Percentiles rank a stretch among this genome's conserved stretches.
Conservation (phyloP, 2,888 invertebrate species). For the Tiliacea aurago region DNA sequence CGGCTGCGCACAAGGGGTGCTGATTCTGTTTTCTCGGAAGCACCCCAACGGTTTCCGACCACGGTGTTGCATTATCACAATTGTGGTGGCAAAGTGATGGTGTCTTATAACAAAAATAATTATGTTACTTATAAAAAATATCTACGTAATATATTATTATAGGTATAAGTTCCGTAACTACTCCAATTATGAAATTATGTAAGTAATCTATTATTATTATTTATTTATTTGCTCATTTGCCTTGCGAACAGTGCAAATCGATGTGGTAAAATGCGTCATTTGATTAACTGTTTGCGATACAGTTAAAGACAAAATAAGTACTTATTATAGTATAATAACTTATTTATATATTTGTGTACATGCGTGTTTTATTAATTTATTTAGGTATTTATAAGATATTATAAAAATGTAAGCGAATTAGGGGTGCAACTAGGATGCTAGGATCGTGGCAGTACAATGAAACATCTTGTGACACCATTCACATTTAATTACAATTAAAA, state of each 20-base stretch:
- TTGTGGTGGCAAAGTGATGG: slow-evolving; percentile 45
- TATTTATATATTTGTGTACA: slow-evolving; percentile 12
- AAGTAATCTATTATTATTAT: slow-evolving; percentile 46
- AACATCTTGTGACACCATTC: slow-evolving; percentile 2
- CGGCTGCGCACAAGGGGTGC: slow-evolving; percentile 50
- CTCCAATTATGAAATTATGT: slow-evolving; percentile 46
- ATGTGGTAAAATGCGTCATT: neutral
- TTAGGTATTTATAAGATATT: neutral
- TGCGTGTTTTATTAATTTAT: neutral
- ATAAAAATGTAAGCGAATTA: neutral
- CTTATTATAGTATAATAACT: neutral
- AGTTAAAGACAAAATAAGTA: neutral
- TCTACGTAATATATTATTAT: slow-evolving; percentile 11
- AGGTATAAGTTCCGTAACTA: slow-evolving; percentile 13
- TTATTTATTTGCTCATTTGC: slow-evolving; percentile 35
- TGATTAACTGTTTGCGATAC: slow-evolving; percentile 1
- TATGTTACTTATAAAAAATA: slow-evolving; percentile 8
- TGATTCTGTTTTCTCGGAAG: slow-evolving; percentile 35
- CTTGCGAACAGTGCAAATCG: neutral
- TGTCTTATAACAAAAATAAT: slow-evolving; percentile 26
- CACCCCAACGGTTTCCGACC: slow-evolving; percentile 47
- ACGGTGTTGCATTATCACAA: slow-evolving; percentile 52
- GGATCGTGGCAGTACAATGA: slow-evolving; percentile 18
- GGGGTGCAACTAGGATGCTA: neutral
- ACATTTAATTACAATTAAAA: slow-evolving; percentile 4